phyloP scores from a whole-genome alignment of 92 coral and sea anemone species.

The Phenganax marumi region DNA sequence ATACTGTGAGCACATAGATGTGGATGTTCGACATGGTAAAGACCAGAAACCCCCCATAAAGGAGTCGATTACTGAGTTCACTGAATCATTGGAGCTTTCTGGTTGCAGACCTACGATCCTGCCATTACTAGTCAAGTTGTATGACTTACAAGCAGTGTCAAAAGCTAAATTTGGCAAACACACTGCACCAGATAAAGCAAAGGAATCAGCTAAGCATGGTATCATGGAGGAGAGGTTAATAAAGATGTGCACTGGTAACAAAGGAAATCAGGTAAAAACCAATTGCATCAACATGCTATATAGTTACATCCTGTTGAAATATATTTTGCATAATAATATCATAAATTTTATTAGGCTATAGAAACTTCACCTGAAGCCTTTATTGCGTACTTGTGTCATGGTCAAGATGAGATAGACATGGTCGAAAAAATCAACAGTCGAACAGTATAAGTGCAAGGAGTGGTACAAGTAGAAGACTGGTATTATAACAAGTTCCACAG shows the following conservation, averaged over 20 bases:
- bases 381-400: slow-evolving; percentile 28
- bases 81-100: slow-evolving; percentile 12
- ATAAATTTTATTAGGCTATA: too few relatives aligned
- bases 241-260: too few relatives aligned
- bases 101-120: background rate
- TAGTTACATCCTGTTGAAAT: too few relatives aligned
- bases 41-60: slow-evolving; percentile 44
- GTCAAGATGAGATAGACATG: slow-evolving; percentile 56
- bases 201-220: background rate
- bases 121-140: background rate
- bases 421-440: slow-evolving; percentile 46
- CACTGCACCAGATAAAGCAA: background rate
- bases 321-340: too few relatives aligned
- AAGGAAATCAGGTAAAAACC: too few relatives aligned
- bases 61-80: slow-evolving; percentile 41
- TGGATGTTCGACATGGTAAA: slow-evolving; percentile 56
- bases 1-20: slow-evolving; percentile 56
- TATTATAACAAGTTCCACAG: slow-evolving; percentile 60
- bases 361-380: background rate
- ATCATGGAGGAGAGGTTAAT: background rate
- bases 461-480: slow-evolving; percentile 64
- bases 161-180: too few relatives aligned
- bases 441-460: slow-evolving; percentile 70
- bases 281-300: too few relatives aligned
- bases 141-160: background rate